Percentiles rank a stretch among this genome's conserved stretches.
Evolutionary conservation across 2,797 vertebrate genomes (phyloP).

Genomic region (Distichodus sexfasciatus): DNA sequence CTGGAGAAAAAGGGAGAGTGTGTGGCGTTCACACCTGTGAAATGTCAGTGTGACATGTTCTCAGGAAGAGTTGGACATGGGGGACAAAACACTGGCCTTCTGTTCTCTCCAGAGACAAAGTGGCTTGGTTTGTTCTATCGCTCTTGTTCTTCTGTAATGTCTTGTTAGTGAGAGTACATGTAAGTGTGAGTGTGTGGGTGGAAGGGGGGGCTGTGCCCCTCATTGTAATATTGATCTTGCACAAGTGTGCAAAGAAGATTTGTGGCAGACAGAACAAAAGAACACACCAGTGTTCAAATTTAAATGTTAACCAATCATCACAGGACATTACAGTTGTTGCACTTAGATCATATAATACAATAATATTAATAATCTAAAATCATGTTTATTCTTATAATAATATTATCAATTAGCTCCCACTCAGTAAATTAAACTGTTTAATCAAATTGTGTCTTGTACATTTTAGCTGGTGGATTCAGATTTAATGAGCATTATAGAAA

Average conservation of each 20-base stretch:
- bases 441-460: neutral
- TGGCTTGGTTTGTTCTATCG: neutral
- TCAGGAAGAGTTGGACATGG: neutral
- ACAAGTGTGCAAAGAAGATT: neutral
- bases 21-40: constrained; percentile 25
- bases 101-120: neutral
- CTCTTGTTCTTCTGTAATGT: neutral
- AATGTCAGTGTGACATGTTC: constrained; percentile 33
- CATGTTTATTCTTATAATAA: neutral
- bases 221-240: constrained; percentile 20
- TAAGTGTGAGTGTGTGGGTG: too few species aligned
- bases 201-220: neutral
- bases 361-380: too few species aligned
- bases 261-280: constrained; percentile 14
- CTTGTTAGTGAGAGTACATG: neutral
- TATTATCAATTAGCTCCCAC: neutral
- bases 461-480: neutral
- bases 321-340: too few species aligned
- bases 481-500: neutral
- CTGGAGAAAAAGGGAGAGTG: constrained; percentile 6
- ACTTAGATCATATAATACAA: too few species aligned
- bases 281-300: neutral
- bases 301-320: neutral
- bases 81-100: neutral
- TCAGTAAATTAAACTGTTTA: neutral